A percentile compares a stretch with the other conserved stretches of the same genome.
These are phyloP conservation scores for Gephyroberyx darwinii DNA, from an alignment of 2,797 vertebrate species.

Conservation along the genomic window DNA sequence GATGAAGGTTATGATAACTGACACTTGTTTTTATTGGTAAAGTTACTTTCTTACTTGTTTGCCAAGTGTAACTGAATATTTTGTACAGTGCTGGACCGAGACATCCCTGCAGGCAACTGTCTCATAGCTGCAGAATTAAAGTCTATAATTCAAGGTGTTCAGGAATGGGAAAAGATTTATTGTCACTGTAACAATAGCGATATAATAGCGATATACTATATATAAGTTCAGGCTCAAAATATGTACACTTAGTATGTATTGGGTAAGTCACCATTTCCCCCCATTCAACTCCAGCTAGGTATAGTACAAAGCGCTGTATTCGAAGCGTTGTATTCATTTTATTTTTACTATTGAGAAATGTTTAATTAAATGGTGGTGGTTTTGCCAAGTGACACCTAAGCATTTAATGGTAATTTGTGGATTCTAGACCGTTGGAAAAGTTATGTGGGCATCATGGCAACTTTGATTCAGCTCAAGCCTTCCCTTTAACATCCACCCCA, in stretches of 20 bases:
- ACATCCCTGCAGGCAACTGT: conserved; percentile 1
- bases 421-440: not conserved
- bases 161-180: no score
- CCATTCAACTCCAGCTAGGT: no score
- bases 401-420: conserved; percentile 5
- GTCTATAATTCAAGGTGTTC: not conserved
- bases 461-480: conserved; percentile 14
- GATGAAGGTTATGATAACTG: not conserved
- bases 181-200: not conserved
- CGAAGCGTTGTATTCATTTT: not conserved
- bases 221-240: not conserved
- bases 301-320: no score
- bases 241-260: not conserved
- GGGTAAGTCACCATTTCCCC: no score
- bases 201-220: not conserved
- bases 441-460: conserved; percentile 15
- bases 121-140: not conserved
- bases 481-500: conserved; percentile 14
- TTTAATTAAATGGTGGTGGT: conserved; percentile 8
- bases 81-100: not conserved
- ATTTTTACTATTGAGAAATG: not conserved
- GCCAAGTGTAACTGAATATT: not conserved
- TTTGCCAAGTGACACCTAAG: not conserved
- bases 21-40: not conserved
- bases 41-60: not conserved